Conservation (phyloP, 2,797 vertebrate species). For the Glossophaga mutica region DNA sequence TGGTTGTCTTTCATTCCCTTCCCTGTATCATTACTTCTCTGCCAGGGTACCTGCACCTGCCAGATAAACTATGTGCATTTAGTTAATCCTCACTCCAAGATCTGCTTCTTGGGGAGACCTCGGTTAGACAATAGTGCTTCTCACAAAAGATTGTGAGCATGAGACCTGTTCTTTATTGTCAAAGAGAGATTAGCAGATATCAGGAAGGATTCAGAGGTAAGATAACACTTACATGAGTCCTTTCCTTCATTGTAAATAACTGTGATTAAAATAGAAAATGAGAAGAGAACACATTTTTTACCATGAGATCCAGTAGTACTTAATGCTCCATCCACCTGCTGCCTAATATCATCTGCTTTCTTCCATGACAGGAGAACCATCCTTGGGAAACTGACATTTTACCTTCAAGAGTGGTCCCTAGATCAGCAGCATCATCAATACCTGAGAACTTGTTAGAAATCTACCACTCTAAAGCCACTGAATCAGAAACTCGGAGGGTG, state of each 20-base stretch:
- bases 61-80: background rate
- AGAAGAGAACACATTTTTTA: background rate
- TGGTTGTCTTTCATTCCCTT: background rate
- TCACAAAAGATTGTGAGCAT: background rate
- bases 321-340: background rate
- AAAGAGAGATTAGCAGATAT: background rate
- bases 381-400: background rate
- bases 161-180: background rate
- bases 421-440: background rate
- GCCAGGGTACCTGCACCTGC: background rate
- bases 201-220: background rate
- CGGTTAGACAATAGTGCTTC: background rate
- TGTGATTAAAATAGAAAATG: slow-evolving; percentile 33
- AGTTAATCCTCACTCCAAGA: background rate
- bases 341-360: background rate
- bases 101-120: background rate
- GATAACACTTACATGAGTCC: background rate
- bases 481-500: background rate
- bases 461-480: background rate
- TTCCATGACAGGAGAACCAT: background rate
- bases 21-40: background rate
- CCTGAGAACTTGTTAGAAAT: background rate
- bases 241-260: slow-evolving; percentile 21
- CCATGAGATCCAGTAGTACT: background rate
- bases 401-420: background rate